Evolutionary conservation across 2,113 vertebrate species (phyloP).

Genomic region (Thymallus thymallus): DNA sequence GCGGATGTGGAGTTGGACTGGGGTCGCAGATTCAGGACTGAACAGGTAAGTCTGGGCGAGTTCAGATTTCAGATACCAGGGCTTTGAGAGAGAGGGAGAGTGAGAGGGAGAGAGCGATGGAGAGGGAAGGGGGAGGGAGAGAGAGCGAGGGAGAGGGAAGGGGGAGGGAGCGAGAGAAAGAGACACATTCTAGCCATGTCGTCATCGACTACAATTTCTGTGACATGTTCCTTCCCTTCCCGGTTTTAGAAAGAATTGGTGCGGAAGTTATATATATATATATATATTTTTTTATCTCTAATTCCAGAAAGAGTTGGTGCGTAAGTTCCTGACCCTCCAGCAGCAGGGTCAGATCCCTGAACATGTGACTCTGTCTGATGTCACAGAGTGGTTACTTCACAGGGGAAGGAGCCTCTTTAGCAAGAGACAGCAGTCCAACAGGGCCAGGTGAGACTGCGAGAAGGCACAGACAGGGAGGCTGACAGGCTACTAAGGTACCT

Average conservation of each 20-base stretch:
- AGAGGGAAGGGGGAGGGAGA: too few relatives aligned
- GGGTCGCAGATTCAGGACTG: constrained; percentile 3
- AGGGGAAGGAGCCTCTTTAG: neutral
- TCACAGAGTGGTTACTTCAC: constrained; percentile 10
- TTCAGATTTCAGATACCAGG: neutral
- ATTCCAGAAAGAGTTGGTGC: constrained; percentile 18
- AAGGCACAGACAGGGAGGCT: neutral
- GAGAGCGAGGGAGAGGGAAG: too few relatives aligned
- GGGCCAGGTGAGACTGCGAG: neutral
- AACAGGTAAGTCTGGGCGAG: constrained; percentile 9
- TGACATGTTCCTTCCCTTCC: neutral
- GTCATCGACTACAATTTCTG: too few relatives aligned
- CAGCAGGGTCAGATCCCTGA: constrained; percentile 5
- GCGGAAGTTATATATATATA: too few relatives aligned
- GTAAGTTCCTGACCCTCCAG: constrained; percentile 11
- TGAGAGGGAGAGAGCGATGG: too few relatives aligned
- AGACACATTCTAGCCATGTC: too few relatives aligned
- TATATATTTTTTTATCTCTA: neutral
- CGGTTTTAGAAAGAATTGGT: neutral
- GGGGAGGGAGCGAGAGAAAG: too few relatives aligned
- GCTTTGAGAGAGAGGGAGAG: neutral
- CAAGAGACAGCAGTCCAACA: neutral
- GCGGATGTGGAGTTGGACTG: constrained; percentile 22
- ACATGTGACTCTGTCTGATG: constrained; percentile 8
- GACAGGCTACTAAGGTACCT: neutral